Evolutionary conservation across 2,113 vertebrate genomes (phyloP).

Genomic region (Prionailurus bengalensis): DNA sequence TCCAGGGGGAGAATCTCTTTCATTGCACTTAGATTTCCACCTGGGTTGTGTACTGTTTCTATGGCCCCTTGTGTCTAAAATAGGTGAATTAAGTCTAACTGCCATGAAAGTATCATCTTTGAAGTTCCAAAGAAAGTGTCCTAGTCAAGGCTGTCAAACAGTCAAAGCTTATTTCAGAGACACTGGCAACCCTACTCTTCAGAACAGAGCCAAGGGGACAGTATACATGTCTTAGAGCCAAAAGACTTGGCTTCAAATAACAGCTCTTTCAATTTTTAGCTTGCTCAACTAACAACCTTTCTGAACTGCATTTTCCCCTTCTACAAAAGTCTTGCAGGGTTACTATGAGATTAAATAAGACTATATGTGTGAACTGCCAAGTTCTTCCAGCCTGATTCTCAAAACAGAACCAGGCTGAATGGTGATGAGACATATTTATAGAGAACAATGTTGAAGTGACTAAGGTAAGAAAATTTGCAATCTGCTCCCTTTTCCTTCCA

Average conservation of each 20-base stretch:
- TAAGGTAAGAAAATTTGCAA: not conserved
- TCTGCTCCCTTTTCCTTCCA: not conserved
- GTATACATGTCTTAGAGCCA: not conserved
- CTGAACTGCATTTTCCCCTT: not conserved
- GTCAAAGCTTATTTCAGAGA: not conserved
- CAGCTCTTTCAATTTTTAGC: not conserved
- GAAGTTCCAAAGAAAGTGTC: not conserved
- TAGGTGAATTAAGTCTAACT: not conserved
- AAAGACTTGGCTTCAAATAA: not conserved
- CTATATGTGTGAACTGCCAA: not conserved
- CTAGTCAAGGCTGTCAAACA: not conserved
- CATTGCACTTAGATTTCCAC: not conserved
- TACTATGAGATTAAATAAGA: constrained; percentile 26
- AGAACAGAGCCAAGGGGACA: not conserved
- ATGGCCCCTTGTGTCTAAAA: not conserved
- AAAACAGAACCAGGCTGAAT: not conserved
- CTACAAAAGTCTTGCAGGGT: not conserved
- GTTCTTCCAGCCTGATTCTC: not conserved
- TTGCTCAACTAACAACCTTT: constrained; percentile 44
- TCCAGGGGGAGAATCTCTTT: not conserved
- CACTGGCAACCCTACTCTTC: not conserved
- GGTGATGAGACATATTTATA: not conserved
- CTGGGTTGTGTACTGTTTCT: not conserved
- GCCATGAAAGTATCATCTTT: not conserved
- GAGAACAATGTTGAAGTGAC: not conserved